phyloP scores from a whole-genome alignment of 2,888 invertebrate genomes.

The Euclidia mi region DNA sequence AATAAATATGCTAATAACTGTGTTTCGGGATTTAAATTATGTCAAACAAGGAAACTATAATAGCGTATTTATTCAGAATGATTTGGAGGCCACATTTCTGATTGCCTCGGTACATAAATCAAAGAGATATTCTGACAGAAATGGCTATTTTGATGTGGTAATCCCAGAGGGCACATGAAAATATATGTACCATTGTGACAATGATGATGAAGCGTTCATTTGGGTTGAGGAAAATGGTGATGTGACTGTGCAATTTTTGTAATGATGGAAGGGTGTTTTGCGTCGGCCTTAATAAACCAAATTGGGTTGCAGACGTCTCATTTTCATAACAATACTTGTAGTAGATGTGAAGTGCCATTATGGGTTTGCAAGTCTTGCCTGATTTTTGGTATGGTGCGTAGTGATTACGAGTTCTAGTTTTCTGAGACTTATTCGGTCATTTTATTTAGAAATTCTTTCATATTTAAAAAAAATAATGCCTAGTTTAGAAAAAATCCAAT shows the following conservation, averaged over 20 bases:
- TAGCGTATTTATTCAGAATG: slow-evolving; percentile 14
- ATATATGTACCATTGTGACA: no score
- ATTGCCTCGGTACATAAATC: slow-evolving; percentile 1
- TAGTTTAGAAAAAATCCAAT: no score
- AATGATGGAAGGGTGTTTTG: slow-evolving; percentile 2
- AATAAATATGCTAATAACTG: slow-evolving; percentile 39
- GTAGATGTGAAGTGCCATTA: background rate
- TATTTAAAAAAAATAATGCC: no score
- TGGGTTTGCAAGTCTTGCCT: no score
- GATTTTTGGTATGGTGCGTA: no score
- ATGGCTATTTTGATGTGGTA: no score
- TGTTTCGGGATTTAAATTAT: slow-evolving; percentile 18
- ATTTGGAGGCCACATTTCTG: slow-evolving; percentile 21
- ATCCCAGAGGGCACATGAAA: no score
- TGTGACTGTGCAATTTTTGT: background rate
- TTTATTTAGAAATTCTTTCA: no score
- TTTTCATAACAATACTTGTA: background rate
- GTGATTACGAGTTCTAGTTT: no score
- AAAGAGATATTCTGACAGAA: background rate
- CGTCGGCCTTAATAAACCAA: slow-evolving; percentile 1
- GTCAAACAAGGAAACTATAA: slow-evolving; percentile 16
- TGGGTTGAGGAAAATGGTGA: background rate
- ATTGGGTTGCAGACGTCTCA: background rate
- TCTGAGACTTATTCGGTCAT: no score
- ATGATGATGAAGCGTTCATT: no score